Percentiles rank a stretch among this genome's conserved stretches.
Evolutionary conservation across 2,888 invertebrate genomes (phyloP).

Genomic region (Fissipunctia ypsillon): DNA sequence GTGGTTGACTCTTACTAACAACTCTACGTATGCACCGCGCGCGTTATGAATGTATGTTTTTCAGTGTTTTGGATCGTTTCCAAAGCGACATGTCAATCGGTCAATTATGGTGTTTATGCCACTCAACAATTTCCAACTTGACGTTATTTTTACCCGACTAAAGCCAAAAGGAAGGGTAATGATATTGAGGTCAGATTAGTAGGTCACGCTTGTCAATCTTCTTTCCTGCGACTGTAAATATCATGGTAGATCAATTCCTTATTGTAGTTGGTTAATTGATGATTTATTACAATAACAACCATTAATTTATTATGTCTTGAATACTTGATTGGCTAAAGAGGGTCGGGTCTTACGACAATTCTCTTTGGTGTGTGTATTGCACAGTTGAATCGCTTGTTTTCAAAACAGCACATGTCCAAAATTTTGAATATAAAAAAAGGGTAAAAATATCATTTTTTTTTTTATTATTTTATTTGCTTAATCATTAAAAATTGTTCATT

Average conservation of each 20-base stretch:
- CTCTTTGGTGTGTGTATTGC: conserved; percentile 16
- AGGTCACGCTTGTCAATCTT: conserved; percentile 41
- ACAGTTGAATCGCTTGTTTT: conserved; percentile 23
- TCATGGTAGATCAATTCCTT: conserved; percentile 1
- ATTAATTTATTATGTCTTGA: conserved; percentile 10
- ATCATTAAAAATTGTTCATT: no score
- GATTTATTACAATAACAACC: conserved; percentile 11
- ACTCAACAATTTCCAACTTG: conserved; percentile 49
- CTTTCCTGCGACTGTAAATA: conserved; percentile 6
- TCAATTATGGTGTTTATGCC: conserved; percentile 60
- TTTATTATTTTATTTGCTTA: no score
- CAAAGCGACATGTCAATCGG: conserved; percentile 62
- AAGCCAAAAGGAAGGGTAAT: no score
- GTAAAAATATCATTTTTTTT: no score
- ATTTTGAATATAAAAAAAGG: no score
- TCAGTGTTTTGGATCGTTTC: conserved; percentile 73
- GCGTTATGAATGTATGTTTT: conserved; percentile 65
- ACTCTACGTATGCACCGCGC: conserved; percentile 76
- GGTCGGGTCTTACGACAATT: conserved; percentile 10
- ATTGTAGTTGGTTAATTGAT: conserved; percentile 18
- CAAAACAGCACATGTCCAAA: no score
- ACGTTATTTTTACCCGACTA: no score
- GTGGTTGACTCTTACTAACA: conserved; percentile 71
- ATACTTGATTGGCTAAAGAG: conserved; percentile 3
- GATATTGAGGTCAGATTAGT: conserved; percentile 57